These are phyloP conservation scores for Ganaspis brasiliensis DNA, from an alignment of 2,888 invertebrate genomes.

Conservation along the genomic window DNA sequence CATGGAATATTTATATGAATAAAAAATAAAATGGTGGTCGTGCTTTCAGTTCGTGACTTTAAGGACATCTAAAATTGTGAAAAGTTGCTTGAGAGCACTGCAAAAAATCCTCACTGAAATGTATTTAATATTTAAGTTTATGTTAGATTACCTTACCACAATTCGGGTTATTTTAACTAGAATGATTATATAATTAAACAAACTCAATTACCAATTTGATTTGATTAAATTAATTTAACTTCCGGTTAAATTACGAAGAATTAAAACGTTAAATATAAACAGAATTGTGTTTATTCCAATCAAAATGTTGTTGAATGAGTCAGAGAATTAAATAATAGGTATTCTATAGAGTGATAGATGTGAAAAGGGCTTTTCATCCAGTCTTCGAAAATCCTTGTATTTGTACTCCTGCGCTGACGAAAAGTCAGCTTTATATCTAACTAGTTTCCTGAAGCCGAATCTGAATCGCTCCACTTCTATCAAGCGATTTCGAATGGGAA, in stretches of 20 bases:
- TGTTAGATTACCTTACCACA: no score
- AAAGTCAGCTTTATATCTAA: not conserved
- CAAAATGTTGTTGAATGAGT: no score
- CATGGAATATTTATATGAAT: not conserved
- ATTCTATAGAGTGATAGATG: not conserved
- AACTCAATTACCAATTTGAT: no score
- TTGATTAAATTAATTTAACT: no score
- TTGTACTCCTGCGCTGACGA: not conserved
- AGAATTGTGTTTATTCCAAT: no score
- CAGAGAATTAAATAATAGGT: no score
- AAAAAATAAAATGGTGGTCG: not conserved
- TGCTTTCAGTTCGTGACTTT: not conserved
- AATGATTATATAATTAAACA: no score
- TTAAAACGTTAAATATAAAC: no score
- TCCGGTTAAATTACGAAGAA: no score
- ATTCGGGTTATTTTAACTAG: no score
- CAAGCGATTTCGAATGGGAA: constrained; percentile 18
- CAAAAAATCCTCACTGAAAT: no score
- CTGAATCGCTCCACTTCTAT: constrained; percentile 5
- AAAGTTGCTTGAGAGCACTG: not conserved
- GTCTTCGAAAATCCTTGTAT: not conserved
- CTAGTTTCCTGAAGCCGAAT: not conserved
- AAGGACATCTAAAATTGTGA: not conserved
- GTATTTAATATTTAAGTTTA: no score
- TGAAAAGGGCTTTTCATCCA: not conserved